phyloP scores from a whole-genome alignment of 2,888 invertebrate species.

The Pachycephus smyrnensis region DNA sequence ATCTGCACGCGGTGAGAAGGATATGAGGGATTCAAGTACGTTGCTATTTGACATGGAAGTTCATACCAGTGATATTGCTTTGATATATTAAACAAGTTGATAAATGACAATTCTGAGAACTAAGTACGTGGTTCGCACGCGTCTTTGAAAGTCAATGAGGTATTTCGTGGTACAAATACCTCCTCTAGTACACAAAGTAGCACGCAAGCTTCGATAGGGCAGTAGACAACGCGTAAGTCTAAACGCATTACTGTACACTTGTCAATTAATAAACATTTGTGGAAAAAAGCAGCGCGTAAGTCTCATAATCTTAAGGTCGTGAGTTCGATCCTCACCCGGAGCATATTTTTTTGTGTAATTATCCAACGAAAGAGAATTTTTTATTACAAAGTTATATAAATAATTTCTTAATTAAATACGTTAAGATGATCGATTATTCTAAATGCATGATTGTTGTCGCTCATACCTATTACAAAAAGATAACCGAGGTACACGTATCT shows the following conservation, averaged over 20 bases:
- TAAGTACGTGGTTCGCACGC: background rate
- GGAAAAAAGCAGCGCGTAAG: conserved; percentile 65
- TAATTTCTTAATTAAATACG: background rate
- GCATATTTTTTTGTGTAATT: conserved; percentile 68
- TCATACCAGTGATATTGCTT: conserved; percentile 2
- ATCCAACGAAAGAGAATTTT: background rate
- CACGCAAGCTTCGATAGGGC: background rate
- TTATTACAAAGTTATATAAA: background rate
- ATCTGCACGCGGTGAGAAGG: background rate
- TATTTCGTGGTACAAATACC: background rate
- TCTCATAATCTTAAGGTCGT: conserved; percentile 80
- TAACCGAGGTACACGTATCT: too few relatives aligned
- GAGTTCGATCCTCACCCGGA: conserved; percentile 96
- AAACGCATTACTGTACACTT: too few relatives aligned
- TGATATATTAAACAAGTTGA: background rate
- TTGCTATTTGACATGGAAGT: conserved; percentile 23
- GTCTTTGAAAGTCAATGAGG: background rate
- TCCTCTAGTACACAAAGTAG: background rate
- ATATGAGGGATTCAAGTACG: background rate
- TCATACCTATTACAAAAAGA: too few relatives aligned
- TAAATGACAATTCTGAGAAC: background rate
- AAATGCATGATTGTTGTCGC: background rate
- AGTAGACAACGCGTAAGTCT: conserved; percentile 60
- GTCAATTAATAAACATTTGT: too few relatives aligned
- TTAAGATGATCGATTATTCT: background rate